Conservation (phyloP, 1,140 invertebrate species). For the Danaus plexippus region DNA sequence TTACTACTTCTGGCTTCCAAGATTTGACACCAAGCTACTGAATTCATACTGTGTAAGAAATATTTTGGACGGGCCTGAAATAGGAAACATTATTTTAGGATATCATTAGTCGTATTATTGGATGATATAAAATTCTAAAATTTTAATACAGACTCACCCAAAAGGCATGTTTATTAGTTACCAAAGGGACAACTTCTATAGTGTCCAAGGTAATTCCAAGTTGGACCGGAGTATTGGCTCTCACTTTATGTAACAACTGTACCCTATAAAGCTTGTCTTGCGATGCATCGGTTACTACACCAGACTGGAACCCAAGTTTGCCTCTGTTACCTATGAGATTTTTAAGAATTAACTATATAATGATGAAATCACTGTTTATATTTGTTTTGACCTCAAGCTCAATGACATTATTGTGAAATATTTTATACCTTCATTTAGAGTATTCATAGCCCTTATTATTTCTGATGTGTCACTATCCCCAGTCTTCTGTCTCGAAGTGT, state of each 20-base stretch:
- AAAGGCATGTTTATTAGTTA: constrained; percentile 80
- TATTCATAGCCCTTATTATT: constrained; percentile 50
- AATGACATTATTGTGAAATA: neutral
- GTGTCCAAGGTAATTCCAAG: constrained; percentile 91
- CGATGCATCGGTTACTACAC: constrained; percentile 79
- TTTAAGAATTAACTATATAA: neutral
- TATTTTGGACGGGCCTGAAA: constrained; percentile 72
- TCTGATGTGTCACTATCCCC: constrained; percentile 55
- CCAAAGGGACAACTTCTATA: constrained; percentile 90
- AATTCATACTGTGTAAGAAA: constrained; percentile 86
- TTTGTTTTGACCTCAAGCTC: neutral
- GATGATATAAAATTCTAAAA: neutral
- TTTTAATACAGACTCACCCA: constrained; percentile 61
- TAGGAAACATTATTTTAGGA: constrained; percentile 13
- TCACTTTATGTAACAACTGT: constrained; percentile 83
- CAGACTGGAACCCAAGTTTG: constrained; percentile 23
- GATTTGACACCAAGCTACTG: constrained; percentile 88
- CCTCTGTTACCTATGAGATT: constrained; percentile 28
- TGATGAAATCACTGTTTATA: neutral
- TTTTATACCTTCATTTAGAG: constrained; percentile 50
- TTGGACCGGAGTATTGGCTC: constrained; percentile 86
- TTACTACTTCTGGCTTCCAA: constrained; percentile 77
- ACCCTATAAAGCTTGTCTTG: constrained; percentile 89
- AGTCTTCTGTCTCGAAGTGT: constrained; percentile 49
- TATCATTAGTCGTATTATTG: constrained; percentile 1